Base-by-base conservation (phyloP, 2,797 vertebrate species). In the Heteromormyrus szaboi region DNA sequence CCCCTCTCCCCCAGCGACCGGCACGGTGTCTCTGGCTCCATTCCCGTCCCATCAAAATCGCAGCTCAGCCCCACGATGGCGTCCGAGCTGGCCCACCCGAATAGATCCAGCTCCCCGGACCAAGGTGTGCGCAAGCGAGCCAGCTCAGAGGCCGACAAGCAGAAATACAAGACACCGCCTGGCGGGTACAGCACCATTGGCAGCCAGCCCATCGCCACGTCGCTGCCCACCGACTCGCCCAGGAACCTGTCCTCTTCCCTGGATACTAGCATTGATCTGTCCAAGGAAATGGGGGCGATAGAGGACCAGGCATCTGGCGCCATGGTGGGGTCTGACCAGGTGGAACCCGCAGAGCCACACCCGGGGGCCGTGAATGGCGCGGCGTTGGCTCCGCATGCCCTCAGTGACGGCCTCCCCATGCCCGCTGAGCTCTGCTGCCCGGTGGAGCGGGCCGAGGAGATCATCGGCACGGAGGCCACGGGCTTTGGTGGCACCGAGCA, bases 381-480 rank as follows among this genome's bases (percentile, higher is more conserved):
- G 90, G 93, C 90, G 37, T 81, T 92, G 0, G 86, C 94, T 22
- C 54, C 54, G 5, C 54, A 59, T 1, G 54, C 54, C 54, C 54
- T 59, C 88, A 41, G 90, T 22, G 93, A 17, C 0, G 88, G 91
- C 2, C 48, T 83, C 0, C 6, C 89, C 0, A 2, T 83, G 0
- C 6, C 90, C 0, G 92, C 95, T 0, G 94, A 97, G 91, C 91
- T 97, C 59, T 95, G 94, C 93, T 99, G 98, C 88, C 94, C 98
- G 0, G 98, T 99, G 92, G 98, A 99, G 92, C 98, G 97, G 76
- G 98, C 98, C 0, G 98, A 99, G 93, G 98, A 99, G 93, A 97
- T 99, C 91, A 98, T 99, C 90, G 98, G 98, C 68, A 97, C 97
- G 48, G 98, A 99, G 90, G 98, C 98, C 0, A 97, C 96, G 0